Evolutionary conservation across 2,888 invertebrate genomes (phyloP).

Genomic region (Allygus modestus): DNA sequence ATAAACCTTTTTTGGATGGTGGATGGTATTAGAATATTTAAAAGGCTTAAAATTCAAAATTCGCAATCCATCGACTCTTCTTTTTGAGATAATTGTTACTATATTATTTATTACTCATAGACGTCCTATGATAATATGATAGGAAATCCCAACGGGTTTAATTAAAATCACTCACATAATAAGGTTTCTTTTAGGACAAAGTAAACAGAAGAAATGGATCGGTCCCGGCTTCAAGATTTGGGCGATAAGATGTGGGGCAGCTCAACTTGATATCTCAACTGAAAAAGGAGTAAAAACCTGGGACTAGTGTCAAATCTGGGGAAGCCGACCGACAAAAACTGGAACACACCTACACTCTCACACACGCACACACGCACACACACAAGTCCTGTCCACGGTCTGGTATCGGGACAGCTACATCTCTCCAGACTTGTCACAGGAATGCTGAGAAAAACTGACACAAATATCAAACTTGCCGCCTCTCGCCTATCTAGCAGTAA

Average conservation of each 20-base stretch:
- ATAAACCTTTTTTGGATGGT: too few species aligned
- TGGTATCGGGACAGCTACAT: conserved; percentile 21
- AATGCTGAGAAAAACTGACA: conserved; percentile 13
- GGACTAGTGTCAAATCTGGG: conserved; percentile 26
- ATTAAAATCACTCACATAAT: neutral
- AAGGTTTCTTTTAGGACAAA: conserved; percentile 20
- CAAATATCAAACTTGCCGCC: conserved; percentile 32
- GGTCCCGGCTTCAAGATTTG: neutral
- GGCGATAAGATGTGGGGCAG: neutral
- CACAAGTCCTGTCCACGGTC: conserved; percentile 5
- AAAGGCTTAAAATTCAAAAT: too few species aligned
- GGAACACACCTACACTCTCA: neutral
- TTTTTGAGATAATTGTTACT: too few species aligned
- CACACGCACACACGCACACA: neutral
- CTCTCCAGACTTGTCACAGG: neutral
- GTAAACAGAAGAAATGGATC: conserved; percentile 19
- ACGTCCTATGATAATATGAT: too few species aligned
- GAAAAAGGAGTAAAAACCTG: conserved; percentile 29
- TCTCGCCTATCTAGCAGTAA: neutral
- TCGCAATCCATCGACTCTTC: too few species aligned
- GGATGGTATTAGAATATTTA: too few species aligned
- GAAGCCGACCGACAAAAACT: conserved; percentile 4
- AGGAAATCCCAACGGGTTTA: neutral
- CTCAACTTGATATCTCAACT: conserved; percentile 40
- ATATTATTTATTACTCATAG: too few species aligned